Evolutionary conservation across 2,888 invertebrate genomes (phyloP).

Genomic region (Notodonta dromedarius): DNA sequence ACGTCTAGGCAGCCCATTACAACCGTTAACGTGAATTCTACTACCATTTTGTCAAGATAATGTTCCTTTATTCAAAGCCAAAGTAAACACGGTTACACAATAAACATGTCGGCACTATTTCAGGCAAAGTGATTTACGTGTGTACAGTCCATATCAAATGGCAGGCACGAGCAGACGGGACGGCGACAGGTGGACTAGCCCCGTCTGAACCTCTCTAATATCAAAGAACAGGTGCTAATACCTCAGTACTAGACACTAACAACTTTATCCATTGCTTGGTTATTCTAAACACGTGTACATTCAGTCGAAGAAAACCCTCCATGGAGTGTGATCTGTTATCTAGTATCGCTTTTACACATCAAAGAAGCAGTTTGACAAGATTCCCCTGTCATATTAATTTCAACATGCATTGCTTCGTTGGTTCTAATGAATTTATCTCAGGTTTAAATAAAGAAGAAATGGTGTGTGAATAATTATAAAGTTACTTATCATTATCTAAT

Average conservation of each 20-base stretch:
- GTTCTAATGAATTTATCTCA: not conserved
- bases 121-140: not conserved
- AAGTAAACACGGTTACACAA: not conserved
- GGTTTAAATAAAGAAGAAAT: not conserved
- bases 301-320: no score
- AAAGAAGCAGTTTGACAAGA: not conserved
- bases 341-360: not conserved
- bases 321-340: no score
- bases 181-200: slow-evolving; percentile 3
- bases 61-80: not conserved
- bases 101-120: slow-evolving; percentile 1
- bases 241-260: not conserved
- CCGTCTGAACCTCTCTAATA: not conserved
- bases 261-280: not conserved
- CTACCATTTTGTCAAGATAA: not conserved
- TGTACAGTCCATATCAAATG: not conserved
- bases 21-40: not conserved
- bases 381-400: not conserved
- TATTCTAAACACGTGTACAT: no score
- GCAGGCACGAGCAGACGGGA: not conserved
- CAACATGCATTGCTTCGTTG: no score
- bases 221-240: not conserved
- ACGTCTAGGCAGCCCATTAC: not conserved
- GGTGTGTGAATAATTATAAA: not conserved
- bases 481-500: not conserved